Conservation (phyloP, 2,797 vertebrate genomes). For the Hypotaenidia philippensis region DNA sequence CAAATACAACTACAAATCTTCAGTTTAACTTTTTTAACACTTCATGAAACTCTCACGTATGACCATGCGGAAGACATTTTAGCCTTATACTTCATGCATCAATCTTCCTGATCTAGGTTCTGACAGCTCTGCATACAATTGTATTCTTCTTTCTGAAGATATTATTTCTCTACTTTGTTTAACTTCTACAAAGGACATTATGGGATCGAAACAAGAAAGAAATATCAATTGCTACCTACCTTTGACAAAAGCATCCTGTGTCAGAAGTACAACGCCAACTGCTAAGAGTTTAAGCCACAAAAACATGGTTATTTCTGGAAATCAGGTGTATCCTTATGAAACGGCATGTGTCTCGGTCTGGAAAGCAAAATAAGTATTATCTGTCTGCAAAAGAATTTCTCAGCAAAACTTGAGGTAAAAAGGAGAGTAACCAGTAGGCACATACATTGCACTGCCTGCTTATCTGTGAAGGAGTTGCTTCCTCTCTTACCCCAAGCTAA, state of each 20-base stretch:
- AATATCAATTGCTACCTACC: slow-evolving; percentile 70
- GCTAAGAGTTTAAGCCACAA: slow-evolving; percentile 83
- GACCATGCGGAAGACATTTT: background rate
- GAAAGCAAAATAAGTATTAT: slow-evolving; percentile 80
- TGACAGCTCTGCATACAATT: background rate
- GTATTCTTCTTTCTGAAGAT: background rate
- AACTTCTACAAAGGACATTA: background rate
- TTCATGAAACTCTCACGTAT: fast-evolving
- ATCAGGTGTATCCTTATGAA: slow-evolving; percentile 75
- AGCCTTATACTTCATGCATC: background rate
- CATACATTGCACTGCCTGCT: slow-evolving; percentile 81
- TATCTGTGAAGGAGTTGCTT: slow-evolving; percentile 84
- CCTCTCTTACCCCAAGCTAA: slow-evolving; percentile 84
- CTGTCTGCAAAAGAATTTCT: slow-evolving; percentile 33
- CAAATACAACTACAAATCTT: background rate
- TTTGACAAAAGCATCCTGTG: slow-evolving; percentile 47
- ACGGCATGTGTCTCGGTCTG: slow-evolving; percentile 84
- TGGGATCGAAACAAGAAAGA: background rate
- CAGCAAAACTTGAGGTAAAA: slow-evolving; percentile 42
- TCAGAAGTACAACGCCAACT: slow-evolving; percentile 79
- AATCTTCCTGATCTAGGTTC: background rate
- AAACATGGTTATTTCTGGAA: slow-evolving; percentile 88
- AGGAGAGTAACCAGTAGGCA: slow-evolving; percentile 49
- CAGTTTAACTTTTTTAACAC: background rate
- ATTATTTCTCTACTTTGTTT: background rate